Conservation (phyloP, 1,140 invertebrate species). For the Cotesia typhae region DNA sequence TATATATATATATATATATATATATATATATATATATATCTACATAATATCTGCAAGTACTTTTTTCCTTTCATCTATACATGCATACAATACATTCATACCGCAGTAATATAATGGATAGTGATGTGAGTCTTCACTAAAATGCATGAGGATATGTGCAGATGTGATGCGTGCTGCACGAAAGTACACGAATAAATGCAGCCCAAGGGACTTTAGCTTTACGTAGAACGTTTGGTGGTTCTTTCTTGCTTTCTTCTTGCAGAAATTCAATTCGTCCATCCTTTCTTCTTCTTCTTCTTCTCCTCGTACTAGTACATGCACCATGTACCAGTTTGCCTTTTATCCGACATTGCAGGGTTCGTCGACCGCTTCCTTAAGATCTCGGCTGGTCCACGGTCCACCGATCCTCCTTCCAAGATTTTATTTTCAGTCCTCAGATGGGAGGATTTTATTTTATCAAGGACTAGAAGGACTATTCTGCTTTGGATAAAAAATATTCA, state of each 20-base stretch:
- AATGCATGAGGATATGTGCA: conserved; percentile 7
- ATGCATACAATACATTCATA: not conserved
- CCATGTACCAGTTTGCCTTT: not conserved
- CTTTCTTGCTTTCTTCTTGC: conserved; percentile 15
- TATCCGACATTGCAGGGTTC: conserved; percentile 14
- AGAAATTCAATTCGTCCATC: not conserved
- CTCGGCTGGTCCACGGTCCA: conserved; percentile 18
- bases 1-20: too few relatives aligned
- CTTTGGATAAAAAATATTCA: too few relatives aligned
- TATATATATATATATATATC: too few relatives aligned
- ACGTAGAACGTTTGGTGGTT: conserved; percentile 30
- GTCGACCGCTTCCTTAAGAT: conserved; percentile 25
- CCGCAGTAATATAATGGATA: not conserved
- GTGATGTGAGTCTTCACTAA: too few relatives aligned
- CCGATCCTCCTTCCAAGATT: too few relatives aligned
- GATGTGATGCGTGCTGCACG: conserved; percentile 10
- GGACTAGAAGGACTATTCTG: not conserved
- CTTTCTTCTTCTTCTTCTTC: not conserved
- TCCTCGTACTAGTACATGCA: not conserved
- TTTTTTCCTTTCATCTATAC: conserved; percentile 25
- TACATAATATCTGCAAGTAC: conserved; percentile 3
- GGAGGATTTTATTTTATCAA: not conserved
- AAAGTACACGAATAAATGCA: conserved; percentile 34
- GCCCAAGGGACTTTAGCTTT: conserved; percentile 9
- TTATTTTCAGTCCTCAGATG: too few relatives aligned